Conservation (phyloP, 2,888 invertebrate genomes). For the Dugesia japonica region DNA sequence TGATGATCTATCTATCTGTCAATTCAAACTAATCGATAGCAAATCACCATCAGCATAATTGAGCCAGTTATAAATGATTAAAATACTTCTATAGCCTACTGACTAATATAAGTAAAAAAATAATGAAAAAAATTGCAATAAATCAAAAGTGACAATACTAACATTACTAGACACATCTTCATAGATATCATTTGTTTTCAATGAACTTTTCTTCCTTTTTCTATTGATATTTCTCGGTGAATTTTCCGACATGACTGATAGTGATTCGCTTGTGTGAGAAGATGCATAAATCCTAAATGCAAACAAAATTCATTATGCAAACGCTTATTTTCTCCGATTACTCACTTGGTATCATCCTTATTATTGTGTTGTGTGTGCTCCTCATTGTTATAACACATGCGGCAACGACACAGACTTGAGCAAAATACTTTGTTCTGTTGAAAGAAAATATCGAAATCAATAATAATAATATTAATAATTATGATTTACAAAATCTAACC, state of each 20-base stretch:
- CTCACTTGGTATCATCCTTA: conserved; percentile 1
- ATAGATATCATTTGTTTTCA: conserved; percentile 14
- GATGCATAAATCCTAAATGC: not conserved
- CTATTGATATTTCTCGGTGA: not conserved
- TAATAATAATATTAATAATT: no score
- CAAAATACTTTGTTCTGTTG: conserved; percentile 6
- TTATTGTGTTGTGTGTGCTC: conserved; percentile 12
- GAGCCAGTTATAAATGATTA: no score
- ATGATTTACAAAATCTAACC: no score
- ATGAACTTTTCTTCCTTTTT: conserved; percentile 4
- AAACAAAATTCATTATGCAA: no score
- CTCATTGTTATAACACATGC: conserved; percentile 10
- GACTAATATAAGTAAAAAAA: no score
- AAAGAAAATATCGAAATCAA: no score
- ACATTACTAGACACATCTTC: conserved; percentile 15
- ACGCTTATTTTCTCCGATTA: no score
- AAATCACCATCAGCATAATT: no score
- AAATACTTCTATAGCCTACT: no score
- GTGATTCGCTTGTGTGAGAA: not conserved
- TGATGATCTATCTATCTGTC: no score
- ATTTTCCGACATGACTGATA: not conserved
- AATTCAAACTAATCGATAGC: no score
- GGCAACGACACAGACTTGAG: conserved; percentile 6
- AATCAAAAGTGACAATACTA: not conserved
- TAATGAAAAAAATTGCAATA: not conserved